phyloP scores from a whole-genome alignment of 2,113 vertebrate species.

The Calyptomena viridis region DNA sequence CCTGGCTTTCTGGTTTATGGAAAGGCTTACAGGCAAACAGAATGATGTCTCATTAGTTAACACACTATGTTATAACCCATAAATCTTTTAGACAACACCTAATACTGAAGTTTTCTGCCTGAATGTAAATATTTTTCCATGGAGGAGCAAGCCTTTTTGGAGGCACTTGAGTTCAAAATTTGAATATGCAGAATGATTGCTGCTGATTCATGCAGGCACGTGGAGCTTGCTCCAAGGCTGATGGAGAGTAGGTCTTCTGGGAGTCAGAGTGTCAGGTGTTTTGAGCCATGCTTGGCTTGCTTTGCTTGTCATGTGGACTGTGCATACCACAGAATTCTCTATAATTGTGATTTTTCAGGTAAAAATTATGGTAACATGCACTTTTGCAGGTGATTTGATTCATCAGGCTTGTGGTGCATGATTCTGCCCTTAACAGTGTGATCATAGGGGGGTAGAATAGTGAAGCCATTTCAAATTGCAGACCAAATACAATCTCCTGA shows the following conservation, averaged over 20 bases:
- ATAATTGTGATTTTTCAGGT: neutral
- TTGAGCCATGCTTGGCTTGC: neutral
- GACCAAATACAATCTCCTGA: neutral
- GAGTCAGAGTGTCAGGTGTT: neutral
- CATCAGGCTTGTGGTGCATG: neutral
- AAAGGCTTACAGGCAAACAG: neutral
- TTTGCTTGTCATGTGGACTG: fast-evolving
- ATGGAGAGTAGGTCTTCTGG: neutral
- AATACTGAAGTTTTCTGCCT: neutral
- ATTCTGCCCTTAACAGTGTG: neutral
- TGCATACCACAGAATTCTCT: neutral
- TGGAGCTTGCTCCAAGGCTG: neutral
- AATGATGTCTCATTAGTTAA: neutral
- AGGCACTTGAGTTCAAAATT: neutral
- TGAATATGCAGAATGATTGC: neutral
- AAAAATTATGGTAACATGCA: neutral
- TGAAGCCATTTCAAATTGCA: neutral
- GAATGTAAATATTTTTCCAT: neutral
- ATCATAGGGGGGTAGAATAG: neutral
- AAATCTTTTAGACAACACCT: neutral
- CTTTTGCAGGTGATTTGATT: neutral
- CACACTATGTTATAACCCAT: neutral
- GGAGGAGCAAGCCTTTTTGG: neutral
- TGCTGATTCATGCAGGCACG: neutral
- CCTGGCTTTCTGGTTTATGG: neutral